Conservation (phyloP, 2,797 vertebrate genomes). For the Scleropages formosus region DNA sequence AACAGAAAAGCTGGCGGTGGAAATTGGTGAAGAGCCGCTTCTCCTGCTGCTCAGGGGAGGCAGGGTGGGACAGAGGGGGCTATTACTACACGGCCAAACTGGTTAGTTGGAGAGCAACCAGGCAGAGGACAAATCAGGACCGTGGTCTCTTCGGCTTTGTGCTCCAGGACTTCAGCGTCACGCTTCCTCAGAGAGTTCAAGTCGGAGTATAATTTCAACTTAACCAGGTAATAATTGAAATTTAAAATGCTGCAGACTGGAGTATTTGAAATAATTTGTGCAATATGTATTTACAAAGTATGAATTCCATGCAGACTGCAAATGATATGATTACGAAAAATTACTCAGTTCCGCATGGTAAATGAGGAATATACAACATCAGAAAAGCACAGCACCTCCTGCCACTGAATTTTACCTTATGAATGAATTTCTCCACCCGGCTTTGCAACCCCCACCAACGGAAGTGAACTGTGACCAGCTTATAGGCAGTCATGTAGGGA, state of each 20-base stretch:
- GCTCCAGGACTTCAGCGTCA: no score
- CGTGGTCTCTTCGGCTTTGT: no score
- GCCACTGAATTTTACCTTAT: constrained; percentile 49
- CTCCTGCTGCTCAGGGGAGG: constrained; percentile 57
- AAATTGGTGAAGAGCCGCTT: constrained; percentile 66
- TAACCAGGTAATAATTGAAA: no score
- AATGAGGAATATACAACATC: background rate
- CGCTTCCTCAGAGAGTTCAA: no score
- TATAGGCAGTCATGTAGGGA: constrained; percentile 67
- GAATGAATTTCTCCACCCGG: constrained; percentile 63
- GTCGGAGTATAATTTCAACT: no score
- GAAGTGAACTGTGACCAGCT: constrained; percentile 64
- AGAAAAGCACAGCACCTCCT: background rate
- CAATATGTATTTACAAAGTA: no score
- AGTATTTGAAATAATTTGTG: no score
- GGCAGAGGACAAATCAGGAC: background rate
- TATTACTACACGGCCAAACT: background rate
- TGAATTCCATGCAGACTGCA: no score
- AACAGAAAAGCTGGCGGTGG: constrained; percentile 68
- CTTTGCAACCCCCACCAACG: constrained; percentile 68
- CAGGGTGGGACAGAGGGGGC: background rate
- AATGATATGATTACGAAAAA: no score
- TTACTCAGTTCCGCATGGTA: no score
- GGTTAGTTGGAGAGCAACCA: background rate
- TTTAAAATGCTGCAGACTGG: no score